Evolutionary conservation across 2,113 vertebrate species (phyloP).

Genomic region (Peucedramus taeniatus): DNA sequence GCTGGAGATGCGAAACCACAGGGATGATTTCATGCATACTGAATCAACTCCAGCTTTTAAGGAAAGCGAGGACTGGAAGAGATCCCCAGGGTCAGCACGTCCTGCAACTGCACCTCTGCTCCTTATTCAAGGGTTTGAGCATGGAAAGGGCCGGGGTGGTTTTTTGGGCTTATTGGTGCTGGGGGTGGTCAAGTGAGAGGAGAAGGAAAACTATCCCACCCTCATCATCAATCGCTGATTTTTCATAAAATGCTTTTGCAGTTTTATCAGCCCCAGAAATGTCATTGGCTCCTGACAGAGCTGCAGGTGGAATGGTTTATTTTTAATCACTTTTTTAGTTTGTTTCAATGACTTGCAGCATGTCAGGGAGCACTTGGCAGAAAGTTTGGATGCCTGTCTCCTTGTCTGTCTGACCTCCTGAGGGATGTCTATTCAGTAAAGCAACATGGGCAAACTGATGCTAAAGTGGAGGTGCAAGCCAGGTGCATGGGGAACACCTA

Average conservation of each 20-base stretch:
- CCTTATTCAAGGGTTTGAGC: neutral
- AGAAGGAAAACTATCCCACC: neutral
- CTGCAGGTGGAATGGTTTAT: neutral
- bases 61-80: neutral
- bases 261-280: neutral
- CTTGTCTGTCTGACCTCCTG: fast-evolving
- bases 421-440: neutral
- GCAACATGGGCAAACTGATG: neutral
- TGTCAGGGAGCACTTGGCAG: neutral
- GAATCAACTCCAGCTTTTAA: neutral
- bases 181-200: neutral
- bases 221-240: neutral
- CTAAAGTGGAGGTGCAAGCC: neutral
- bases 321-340: neutral
- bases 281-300: neutral
- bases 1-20: neutral
- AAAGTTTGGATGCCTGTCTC: neutral
- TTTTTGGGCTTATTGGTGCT: neutral
- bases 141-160: neutral
- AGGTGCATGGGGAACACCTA: neutral
- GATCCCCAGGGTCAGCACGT: neutral
- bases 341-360: neutral
- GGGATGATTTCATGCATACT: neutral
- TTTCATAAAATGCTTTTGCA: neutral
- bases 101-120: neutral